Conservation (phyloP, 2,113 vertebrate species). For the Gnathonemus longibarbis region DNA sequence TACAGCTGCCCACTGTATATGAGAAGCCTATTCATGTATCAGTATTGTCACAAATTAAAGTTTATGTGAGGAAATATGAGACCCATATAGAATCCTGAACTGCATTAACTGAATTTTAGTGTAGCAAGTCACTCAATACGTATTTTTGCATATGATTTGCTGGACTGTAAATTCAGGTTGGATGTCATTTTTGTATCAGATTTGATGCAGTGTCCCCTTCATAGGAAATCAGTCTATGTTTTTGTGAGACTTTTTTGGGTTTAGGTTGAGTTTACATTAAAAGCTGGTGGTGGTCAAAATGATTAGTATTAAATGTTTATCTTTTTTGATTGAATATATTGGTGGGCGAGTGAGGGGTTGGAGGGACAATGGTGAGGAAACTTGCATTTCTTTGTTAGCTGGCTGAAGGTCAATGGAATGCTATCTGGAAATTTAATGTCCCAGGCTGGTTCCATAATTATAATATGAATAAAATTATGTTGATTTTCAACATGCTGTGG, state of each 20-base stretch:
- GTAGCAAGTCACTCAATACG: background rate
- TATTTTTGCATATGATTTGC: background rate
- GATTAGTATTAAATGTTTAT: background rate
- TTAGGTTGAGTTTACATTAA: background rate
- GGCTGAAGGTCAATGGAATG: background rate
- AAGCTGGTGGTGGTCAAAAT: background rate
- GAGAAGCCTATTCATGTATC: background rate
- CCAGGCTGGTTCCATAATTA: background rate
- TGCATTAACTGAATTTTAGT: background rate
- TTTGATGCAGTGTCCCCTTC: background rate
- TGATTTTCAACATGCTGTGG: background rate
- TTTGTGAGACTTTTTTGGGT: background rate
- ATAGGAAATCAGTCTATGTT: background rate
- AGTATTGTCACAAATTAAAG: background rate
- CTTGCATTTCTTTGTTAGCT: background rate
- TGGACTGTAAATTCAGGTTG: background rate
- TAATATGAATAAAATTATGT: background rate
- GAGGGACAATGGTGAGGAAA: background rate
- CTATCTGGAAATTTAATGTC: background rate
- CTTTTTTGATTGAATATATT: background rate
- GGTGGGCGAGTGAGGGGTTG: background rate
- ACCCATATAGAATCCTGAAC: background rate
- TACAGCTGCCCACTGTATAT: background rate
- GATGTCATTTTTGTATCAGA: background rate
- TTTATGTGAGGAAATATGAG: background rate